phyloP scores from a whole-genome alignment of 2,113 vertebrate genomes.

The Heptranchias perlo region DNA sequence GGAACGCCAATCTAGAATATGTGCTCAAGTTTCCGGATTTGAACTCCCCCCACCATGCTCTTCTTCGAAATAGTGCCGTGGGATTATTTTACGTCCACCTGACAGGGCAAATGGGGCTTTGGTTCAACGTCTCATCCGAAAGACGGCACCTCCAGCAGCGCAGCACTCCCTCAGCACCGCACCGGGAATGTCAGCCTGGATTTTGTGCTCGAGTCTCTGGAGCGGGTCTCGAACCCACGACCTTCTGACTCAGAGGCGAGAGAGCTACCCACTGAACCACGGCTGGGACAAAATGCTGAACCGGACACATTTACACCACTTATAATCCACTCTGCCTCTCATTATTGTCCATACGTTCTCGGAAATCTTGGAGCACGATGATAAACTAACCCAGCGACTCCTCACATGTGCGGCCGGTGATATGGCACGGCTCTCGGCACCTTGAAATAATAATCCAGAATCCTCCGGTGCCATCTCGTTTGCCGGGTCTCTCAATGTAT shows the following conservation, averaged over 20 bases:
- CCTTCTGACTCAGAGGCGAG: too few relatives aligned
- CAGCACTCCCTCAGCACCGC: too few relatives aligned
- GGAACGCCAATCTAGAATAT: neutral
- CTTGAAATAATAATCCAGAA: neutral
- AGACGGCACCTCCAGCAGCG: too few relatives aligned
- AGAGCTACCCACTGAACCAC: too few relatives aligned
- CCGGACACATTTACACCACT: neutral
- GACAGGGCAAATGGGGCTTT: too few relatives aligned
- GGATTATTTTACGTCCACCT: neutral
- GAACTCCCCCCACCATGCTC: neutral
- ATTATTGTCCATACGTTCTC: neutral
- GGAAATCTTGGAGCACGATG: neutral
- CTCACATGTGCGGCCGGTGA: neutral
- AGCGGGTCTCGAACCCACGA: too few relatives aligned
- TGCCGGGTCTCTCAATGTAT: neutral
- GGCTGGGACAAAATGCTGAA: neutral
- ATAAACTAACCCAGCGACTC: neutral
- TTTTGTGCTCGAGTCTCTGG: too few relatives aligned
- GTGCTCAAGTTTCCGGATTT: neutral
- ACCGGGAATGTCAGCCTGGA: too few relatives aligned
- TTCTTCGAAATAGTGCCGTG: neutral
- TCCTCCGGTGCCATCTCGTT: neutral
- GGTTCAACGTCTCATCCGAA: too few relatives aligned
- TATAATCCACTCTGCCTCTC: neutral
- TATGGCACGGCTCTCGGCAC: neutral